Evolutionary conservation across 2,888 invertebrate genomes (phyloP).

Genomic region (Pecten maximus): DNA sequence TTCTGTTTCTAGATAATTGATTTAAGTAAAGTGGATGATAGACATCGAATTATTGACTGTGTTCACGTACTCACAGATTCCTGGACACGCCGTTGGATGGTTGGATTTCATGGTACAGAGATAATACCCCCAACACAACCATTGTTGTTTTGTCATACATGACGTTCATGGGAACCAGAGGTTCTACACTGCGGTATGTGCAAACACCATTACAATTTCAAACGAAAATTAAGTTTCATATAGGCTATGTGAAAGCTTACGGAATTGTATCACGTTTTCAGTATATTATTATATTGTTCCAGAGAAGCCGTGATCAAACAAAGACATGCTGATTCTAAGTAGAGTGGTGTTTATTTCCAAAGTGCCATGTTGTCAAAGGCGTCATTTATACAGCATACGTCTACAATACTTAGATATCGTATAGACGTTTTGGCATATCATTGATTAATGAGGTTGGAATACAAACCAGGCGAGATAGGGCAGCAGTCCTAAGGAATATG

Average conservation of each 20-base stretch:
- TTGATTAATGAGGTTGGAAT: not conserved
- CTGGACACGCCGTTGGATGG: not conserved
- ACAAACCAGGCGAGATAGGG: not conserved
- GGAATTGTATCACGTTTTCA: not conserved
- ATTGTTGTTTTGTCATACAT: not conserved
- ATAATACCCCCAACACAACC: not conserved
- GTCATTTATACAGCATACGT: not conserved
- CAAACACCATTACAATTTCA: not conserved
- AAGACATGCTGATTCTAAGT: not conserved
- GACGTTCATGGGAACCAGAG: not conserved
- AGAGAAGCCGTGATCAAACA: not conserved
- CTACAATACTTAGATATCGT: not conserved
- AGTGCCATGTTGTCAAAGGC: not conserved
- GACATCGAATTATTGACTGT: not conserved
- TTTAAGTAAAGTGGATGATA: not conserved
- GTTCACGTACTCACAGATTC: not conserved
- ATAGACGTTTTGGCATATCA: not conserved
- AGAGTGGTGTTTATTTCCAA: not conserved
- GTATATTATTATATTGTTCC: not conserved
- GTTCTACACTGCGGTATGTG: not conserved
- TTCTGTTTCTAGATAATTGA: not conserved
- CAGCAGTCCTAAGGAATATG: not conserved
- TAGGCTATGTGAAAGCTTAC: not conserved
- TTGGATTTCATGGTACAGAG: not conserved
- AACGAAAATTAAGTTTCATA: not conserved